Conservation (phyloP, 2,888 invertebrate genomes). For the Orchesellides sinensis region DNA sequence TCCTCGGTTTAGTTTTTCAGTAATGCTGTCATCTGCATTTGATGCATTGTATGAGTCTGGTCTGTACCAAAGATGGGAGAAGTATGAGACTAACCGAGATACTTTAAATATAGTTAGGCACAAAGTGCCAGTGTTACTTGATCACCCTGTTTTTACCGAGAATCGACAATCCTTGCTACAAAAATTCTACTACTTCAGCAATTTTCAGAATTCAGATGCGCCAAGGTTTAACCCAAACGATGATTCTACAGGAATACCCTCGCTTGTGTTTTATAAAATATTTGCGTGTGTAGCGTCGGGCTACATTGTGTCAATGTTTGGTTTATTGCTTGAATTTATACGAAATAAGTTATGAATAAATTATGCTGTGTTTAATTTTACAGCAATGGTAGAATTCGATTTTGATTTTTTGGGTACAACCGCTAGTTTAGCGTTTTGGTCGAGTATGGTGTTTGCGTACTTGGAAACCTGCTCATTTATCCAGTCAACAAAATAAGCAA, state of each 20-base stretch:
- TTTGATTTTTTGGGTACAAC: neutral
- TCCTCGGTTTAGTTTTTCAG: neutral
- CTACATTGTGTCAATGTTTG: neutral
- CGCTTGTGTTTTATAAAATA: neutral
- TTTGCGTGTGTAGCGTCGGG: neutral
- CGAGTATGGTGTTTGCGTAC: neutral
- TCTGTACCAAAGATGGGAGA: neutral
- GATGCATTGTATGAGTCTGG: neutral
- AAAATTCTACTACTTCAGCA: neutral
- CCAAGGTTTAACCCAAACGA: neutral
- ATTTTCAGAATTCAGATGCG: neutral
- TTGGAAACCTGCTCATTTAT: constrained; percentile 21
- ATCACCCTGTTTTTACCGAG: too few species aligned
- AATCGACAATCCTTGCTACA: too few species aligned
- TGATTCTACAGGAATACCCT: neutral
- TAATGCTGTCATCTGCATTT: neutral
- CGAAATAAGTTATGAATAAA: neutral
- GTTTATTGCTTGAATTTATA: neutral
- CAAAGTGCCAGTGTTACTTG: neutral
- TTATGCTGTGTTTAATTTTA: neutral
- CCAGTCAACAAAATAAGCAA: constrained; percentile 41
- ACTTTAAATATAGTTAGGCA: neutral
- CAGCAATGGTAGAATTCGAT: neutral
- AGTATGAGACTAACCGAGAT: neutral
- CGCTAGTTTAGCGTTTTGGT: neutral